phyloP scores from a whole-genome alignment of 2,797 vertebrate species.

The Champsocephalus esox region DNA sequence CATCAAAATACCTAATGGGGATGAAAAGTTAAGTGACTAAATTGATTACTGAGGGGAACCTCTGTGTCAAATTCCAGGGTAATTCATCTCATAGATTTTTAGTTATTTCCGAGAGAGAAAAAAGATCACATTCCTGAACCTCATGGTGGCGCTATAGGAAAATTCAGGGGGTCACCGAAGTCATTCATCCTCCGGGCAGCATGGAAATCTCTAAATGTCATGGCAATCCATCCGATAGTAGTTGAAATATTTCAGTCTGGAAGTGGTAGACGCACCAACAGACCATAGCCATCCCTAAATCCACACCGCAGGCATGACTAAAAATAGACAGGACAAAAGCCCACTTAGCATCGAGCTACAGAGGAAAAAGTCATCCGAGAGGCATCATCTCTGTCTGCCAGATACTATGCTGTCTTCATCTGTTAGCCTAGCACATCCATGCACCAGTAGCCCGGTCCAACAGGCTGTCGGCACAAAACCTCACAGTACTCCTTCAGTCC shows the following conservation, averaged over 20 bases:
- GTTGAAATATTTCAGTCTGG: constrained; percentile 6
- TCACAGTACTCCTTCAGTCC: constrained; percentile 83
- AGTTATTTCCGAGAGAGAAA: neutral
- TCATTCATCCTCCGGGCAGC: neutral
- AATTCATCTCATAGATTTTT: neutral
- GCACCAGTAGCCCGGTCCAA: constrained; percentile 76
- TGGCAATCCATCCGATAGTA: neutral
- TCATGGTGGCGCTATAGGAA: neutral
- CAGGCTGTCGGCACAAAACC: constrained; percentile 78
- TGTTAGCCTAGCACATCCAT: constrained; percentile 28
- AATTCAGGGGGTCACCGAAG: neutral
- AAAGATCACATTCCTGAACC: neutral
- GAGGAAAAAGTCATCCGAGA: neutral
- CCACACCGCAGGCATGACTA: neutral
- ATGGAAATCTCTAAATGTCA: neutral
- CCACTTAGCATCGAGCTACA: neutral
- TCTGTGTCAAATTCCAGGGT: constrained; percentile 1
- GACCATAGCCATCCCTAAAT: neutral
- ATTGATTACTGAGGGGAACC: neutral
- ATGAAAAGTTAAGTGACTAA: neutral
- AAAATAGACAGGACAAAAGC: neutral
- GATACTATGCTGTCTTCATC: neutral
- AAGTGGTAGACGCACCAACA: neutral
- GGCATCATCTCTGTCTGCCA: neutral
- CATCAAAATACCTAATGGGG: neutral